Conservation (phyloP, 2,797 vertebrate species). For the Rhinichthys osculus region DNA sequence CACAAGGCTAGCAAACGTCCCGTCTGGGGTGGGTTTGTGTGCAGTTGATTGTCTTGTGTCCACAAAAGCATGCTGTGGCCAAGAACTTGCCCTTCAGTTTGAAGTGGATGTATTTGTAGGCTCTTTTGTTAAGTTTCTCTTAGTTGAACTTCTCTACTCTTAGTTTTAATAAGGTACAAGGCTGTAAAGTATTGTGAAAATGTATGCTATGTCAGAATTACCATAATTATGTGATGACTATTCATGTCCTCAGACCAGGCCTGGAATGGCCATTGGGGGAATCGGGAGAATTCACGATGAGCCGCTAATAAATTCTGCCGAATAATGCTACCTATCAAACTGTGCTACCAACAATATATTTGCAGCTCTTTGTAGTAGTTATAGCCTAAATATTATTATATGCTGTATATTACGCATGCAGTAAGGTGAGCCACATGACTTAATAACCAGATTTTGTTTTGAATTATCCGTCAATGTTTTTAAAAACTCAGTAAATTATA, state of each 20-base stretch:
- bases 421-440: too few relatives aligned
- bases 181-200: background rate
- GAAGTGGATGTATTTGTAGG: conserved; percentile 32
- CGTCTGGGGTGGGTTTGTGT: conserved; percentile 51
- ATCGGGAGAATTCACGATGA: too few relatives aligned
- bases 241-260: background rate
- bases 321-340: too few relatives aligned
- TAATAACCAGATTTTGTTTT: too few relatives aligned
- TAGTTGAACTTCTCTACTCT: conserved; percentile 35
- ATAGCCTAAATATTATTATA: too few relatives aligned
- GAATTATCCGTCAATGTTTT: too few relatives aligned
- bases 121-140: conserved; percentile 29
- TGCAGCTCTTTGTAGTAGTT: too few relatives aligned
- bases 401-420: too few relatives aligned
- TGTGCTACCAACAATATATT: too few relatives aligned
- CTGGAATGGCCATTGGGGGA: too few relatives aligned
- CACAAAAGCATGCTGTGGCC: conserved; percentile 55
- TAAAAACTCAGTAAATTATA: background rate
- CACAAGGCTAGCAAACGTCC: conserved; percentile 48
- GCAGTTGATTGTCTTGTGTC: conserved; percentile 62
- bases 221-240: background rate
- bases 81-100: conserved; percentile 57
- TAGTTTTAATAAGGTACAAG: background rate
- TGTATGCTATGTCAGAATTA: background rate
- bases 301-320: too few relatives aligned